Conservation (phyloP, 2,797 vertebrate genomes). For the Eospalax fontanierii region DNA sequence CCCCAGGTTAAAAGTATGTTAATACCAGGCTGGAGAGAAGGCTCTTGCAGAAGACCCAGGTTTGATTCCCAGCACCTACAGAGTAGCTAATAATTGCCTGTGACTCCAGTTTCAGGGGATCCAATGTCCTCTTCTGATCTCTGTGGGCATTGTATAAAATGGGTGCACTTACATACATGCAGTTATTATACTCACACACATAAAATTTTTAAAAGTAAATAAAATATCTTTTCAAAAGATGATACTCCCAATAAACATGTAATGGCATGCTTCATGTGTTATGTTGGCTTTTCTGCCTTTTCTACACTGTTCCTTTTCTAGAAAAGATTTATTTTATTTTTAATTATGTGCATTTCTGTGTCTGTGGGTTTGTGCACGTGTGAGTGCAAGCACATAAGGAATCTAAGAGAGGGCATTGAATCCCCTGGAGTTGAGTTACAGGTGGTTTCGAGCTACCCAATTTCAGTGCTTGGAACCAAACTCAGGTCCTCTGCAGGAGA, state of each 20-base stretch:
- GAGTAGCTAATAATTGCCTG: too few relatives aligned
- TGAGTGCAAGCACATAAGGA: not conserved
- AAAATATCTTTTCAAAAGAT: not conserved
- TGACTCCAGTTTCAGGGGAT: too few relatives aligned
- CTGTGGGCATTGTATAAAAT: too few relatives aligned
- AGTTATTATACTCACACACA: too few relatives aligned
- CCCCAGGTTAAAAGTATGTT: too few relatives aligned
- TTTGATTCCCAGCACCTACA: too few relatives aligned
- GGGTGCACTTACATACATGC: too few relatives aligned
- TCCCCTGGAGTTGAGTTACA: not conserved
- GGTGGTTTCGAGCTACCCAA: not conserved
- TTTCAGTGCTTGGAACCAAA: not conserved
- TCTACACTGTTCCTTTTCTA: not conserved
- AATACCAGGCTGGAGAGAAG: too few relatives aligned
- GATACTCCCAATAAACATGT: not conserved
- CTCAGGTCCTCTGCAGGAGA: not conserved
- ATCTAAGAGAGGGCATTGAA: not conserved
- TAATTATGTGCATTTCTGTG: not conserved
- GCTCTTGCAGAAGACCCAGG: too few relatives aligned
- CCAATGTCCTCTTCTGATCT: too few relatives aligned
- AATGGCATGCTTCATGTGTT: not conserved
- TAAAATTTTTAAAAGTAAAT: not conserved
- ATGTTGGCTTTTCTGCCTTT: conserved; percentile 22
- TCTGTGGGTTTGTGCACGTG: not conserved
- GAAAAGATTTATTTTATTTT: not conserved